Evolutionary conservation across 2,888 invertebrate species (phyloP), one percentile per base, ranked within the genome.

Genomic region (Onthophagus sagittarius): DNA sequence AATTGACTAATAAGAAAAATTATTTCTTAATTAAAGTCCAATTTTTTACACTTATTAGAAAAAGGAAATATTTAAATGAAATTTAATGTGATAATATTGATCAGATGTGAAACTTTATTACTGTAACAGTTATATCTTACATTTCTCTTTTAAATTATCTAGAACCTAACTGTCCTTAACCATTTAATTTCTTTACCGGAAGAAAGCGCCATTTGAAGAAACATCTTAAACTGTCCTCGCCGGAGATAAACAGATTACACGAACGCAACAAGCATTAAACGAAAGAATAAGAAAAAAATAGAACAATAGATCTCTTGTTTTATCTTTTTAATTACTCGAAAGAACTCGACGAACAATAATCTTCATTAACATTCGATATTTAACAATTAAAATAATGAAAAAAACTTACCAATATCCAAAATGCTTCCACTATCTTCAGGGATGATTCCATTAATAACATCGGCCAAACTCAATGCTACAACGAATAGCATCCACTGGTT

Each of bases 401-500:
- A 64, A 67, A 67, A 15, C 31, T 74, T 76, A 77, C 77, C 77
- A 71, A 73, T 76, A 73, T 77, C 78, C 32, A 76, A 32, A 62
- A 77, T 74, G 3, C 77, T 75, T 0, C 77, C 76, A 11, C 77
- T 77, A 74, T 84, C 84, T 75, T 85, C 84, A 1, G 83, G 80
- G 15, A 84, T 69, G 72, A 84, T 82, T n/a, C 81, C 82, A 31
- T 39, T 74, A 9, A 72, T 76, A 31, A 74, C 75, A 76, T 83
- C 84, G 70, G 82, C 81, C 64, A 83, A 79, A 78, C 82, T 84
- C 7, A 85, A 77, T 0, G 83, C 83, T 81, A 83, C 83, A 74
- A 85, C 77, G 71, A 84, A 83, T 73, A 84, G 76, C 82, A 84
- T 83, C 84, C 84, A 84, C 80, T 79, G 81, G 72, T 83, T 79